phyloP scores from a whole-genome alignment of 2,797 vertebrate species.

The Octomys mimax region DNA sequence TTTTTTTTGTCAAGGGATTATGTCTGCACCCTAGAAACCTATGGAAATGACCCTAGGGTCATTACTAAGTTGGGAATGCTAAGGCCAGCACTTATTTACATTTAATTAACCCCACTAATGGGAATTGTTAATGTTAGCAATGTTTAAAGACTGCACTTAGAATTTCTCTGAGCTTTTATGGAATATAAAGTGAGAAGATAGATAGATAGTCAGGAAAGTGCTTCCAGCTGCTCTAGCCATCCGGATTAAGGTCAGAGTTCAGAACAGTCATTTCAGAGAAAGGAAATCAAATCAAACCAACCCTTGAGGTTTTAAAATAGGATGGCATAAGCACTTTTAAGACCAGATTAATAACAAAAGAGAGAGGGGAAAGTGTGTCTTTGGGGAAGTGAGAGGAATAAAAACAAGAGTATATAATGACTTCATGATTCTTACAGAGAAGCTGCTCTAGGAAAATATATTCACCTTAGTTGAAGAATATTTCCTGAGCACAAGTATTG shows the following conservation, averaged over 20 bases:
- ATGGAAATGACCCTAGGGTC: conserved; percentile 65
- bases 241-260: conserved; percentile 83
- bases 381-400: conserved; percentile 75
- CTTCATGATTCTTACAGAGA: conserved; percentile 60
- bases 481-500: conserved; percentile 15
- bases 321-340: conserved; percentile 81
- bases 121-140: conserved; percentile 72
- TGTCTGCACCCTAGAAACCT: conserved; percentile 38
- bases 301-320: conserved; percentile 80
- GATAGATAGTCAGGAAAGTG: conserved; percentile 76
- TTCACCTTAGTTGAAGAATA: conserved; percentile 22
- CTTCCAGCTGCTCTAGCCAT: conserved; percentile 77
- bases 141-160: conserved; percentile 72
- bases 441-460: conserved; percentile 3
- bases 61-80: conserved; percentile 65
- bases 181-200: conserved; percentile 76
- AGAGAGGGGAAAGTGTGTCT: conserved; percentile 70
- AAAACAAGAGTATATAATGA: conserved; percentile 70
- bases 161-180: conserved; percentile 68
- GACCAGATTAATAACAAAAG: conserved; percentile 82
- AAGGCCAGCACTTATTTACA: conserved; percentile 52
- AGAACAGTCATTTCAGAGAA: conserved; percentile 83
- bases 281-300: conserved; percentile 81
- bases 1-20: conserved; percentile 51
- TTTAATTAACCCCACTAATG: conserved; percentile 74